These are phyloP conservation scores for Dicyrtoma fusca DNA, from an alignment of 2,888 invertebrate genomes.

Conservation along the genomic window DNA sequence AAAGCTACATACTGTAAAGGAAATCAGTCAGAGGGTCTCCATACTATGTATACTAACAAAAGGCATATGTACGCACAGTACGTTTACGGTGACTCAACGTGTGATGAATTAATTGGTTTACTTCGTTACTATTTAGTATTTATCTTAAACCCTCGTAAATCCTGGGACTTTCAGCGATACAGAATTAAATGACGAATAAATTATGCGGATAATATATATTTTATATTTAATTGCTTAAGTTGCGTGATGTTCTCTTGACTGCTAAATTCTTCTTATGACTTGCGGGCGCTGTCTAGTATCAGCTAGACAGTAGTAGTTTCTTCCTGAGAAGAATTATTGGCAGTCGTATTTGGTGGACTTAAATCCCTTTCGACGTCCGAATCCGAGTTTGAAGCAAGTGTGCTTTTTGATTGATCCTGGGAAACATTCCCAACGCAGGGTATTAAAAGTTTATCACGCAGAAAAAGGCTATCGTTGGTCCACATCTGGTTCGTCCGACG, in stretches of 20 bases:
- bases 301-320: conserved; percentile 23
- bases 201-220: conserved; percentile 3
- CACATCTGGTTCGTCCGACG: conserved; percentile 87
- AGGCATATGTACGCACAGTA: too few species aligned
- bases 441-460: conserved; percentile 84
- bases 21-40: too few species aligned
- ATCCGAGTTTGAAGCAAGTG: conserved; percentile 16
- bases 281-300: too few species aligned
- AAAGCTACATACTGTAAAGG: too few species aligned
- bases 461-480: conserved; percentile 90
- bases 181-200: conserved; percentile 12
- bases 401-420: neutral
- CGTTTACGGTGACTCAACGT: too few species aligned
- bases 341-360: conserved; percentile 13
- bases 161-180: conserved; percentile 8
- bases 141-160: conserved; percentile 1
- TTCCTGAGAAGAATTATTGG: conserved; percentile 16
- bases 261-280: neutral
- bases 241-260: conserved; percentile 14
- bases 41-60: too few species aligned
- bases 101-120: too few species aligned
- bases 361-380: conserved; percentile 1
- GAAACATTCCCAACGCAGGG: conserved; percentile 62
- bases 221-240: neutral
- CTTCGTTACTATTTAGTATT: neutral